Evolutionary conservation across 2,797 vertebrate genomes (phyloP).

Genomic region (Tolypeutes matacus): DNA sequence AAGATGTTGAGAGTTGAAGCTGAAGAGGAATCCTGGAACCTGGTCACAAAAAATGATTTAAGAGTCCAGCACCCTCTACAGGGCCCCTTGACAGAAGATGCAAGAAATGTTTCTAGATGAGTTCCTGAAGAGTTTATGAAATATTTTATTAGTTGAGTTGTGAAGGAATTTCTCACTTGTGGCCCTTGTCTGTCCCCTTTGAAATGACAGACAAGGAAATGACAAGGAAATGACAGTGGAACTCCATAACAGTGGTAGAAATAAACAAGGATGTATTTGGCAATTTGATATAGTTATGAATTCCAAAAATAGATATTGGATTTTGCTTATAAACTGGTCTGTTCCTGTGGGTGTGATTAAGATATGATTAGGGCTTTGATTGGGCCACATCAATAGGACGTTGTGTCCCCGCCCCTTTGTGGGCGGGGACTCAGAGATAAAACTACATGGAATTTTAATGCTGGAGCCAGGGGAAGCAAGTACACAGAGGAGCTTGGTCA

Average conservation of each 20-base stretch:
- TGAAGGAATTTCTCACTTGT: constrained; percentile 4
- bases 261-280: not conserved
- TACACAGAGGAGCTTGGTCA: too few species aligned
- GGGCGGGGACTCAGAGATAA: too few species aligned
- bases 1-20: not conserved
- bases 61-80: not conserved
- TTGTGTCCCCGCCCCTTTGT: too few species aligned
- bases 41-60: not conserved
- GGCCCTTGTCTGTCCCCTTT: not conserved
- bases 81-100: not conserved
- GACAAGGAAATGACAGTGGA: not conserved
- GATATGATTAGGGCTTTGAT: too few species aligned
- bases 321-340: too few species aligned
- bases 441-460: too few species aligned
- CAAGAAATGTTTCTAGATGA: not conserved
- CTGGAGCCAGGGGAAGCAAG: too few species aligned
- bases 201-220: constrained; percentile 20
- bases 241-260: not conserved
- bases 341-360: too few species aligned
- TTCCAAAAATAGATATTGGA: too few species aligned
- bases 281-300: too few species aligned
- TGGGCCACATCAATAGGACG: too few species aligned
- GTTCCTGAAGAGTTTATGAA: not conserved
- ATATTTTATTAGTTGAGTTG: not conserved
- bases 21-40: not conserved